Conservation (phyloP, 2,888 invertebrate genomes). For the Siphonodentalium dalli region DNA sequence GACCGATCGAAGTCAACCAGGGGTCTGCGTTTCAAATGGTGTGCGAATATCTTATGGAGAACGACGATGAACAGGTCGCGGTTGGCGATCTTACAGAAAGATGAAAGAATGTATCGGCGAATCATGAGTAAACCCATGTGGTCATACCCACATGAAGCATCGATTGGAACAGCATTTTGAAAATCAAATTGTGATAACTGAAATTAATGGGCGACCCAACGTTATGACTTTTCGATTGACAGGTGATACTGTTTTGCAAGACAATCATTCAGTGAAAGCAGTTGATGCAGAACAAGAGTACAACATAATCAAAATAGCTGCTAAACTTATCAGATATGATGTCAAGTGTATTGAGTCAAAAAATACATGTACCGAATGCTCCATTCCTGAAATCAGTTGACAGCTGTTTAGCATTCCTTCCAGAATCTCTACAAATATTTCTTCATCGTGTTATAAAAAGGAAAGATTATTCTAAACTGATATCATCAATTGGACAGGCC, state of each 20-base stretch:
- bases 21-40: slow-evolving; percentile 3
- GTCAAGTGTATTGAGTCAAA: slow-evolving; percentile 21
- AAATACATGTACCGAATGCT: slow-evolving; percentile 27
- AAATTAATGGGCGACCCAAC: slow-evolving; percentile 26
- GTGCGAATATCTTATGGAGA: slow-evolving; percentile 13
- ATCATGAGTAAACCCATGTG: slow-evolving; percentile 7
- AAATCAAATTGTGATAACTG: slow-evolving; percentile 28
- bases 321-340: slow-evolving; percentile 35
- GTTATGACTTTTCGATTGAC: slow-evolving; percentile 31
- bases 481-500: slow-evolving; percentile 31
- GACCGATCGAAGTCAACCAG: slow-evolving; percentile 1
- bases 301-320: slow-evolving; percentile 26
- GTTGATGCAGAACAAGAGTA: slow-evolving; percentile 21
- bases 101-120: slow-evolving; percentile 17
- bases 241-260: slow-evolving; percentile 22
- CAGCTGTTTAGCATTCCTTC: slow-evolving; percentile 18
- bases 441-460: slow-evolving; percentile 15
- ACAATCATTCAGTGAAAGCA: slow-evolving; percentile 17
- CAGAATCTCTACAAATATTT: slow-evolving; percentile 17
- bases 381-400: slow-evolving; percentile 16
- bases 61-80: slow-evolving; percentile 22
- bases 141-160: slow-evolving; percentile 28
- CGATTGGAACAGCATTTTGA: slow-evolving; percentile 31
- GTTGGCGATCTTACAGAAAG: slow-evolving; percentile 13
- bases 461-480: slow-evolving; percentile 19